Evolutionary conservation across 2,888 invertebrate species (phyloP).

Genomic region (Glaucopsyche alexis): DNA sequence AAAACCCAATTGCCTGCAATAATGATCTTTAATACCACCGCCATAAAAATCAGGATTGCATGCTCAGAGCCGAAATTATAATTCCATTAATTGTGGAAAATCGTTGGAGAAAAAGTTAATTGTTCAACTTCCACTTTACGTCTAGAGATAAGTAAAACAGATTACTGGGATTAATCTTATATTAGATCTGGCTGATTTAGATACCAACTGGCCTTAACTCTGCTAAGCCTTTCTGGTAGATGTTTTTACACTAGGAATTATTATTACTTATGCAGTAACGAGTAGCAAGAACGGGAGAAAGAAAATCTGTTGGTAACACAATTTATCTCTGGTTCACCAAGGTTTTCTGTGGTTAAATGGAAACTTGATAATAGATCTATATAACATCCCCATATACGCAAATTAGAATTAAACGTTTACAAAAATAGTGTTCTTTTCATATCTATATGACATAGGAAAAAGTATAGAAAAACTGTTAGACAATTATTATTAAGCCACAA

Average conservation of each 20-base stretch:
- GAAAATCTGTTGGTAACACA: no score
- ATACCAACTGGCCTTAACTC: not conserved
- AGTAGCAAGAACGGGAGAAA: not conserved
- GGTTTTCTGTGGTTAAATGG: no score
- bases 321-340: no score
- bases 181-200: conserved; percentile 1
- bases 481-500: not conserved
- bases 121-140: conserved; percentile 15
- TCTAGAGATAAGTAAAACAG: conserved; percentile 13
- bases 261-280: not conserved
- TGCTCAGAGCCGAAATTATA: not conserved
- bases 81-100: conserved; percentile 20
- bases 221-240: not conserved
- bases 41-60: conserved; percentile 12
- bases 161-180: conserved; percentile 13
- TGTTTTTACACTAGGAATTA: not conserved
- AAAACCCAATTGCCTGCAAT: not conserved
- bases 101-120: conserved; percentile 22
- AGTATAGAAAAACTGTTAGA: no score
- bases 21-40: not conserved
- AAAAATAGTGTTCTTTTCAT: no score
- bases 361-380: no score
- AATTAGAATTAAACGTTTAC: no score
- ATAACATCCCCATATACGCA: no score
- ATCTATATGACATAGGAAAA: no score